Conservation (phyloP, 2,797 vertebrate genomes). For the Acipenser oxyrinchus region DNA sequence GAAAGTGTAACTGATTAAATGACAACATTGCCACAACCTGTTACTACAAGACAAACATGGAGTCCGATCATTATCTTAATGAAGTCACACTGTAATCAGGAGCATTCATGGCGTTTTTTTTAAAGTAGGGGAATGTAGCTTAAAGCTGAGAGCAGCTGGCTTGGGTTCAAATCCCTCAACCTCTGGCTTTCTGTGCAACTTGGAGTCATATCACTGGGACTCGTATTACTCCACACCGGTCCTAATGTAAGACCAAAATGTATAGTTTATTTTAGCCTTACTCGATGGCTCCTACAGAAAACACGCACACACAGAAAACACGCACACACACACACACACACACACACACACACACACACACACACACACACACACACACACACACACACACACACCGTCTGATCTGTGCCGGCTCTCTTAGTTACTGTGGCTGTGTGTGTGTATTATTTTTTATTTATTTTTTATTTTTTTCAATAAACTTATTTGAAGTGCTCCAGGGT, state of each 20-base stretch:
- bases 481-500: constrained; percentile 76
- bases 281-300: neutral
- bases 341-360: neutral
- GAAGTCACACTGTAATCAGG: constrained; percentile 66
- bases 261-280: too few species aligned
- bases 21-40: constrained; percentile 69
- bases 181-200: too few species aligned
- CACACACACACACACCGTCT: constrained; percentile 14
- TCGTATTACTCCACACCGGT: too few species aligned
- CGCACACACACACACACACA: neutral
- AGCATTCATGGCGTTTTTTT: constrained; percentile 68
- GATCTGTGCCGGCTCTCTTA: constrained; percentile 43
- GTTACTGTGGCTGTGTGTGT: constrained; percentile 38
- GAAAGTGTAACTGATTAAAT: constrained; percentile 62
- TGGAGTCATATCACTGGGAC: too few species aligned
- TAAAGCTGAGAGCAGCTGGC: constrained; percentile 61
- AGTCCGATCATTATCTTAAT: constrained; percentile 76
- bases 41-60: constrained; percentile 66
- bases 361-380: neutral
- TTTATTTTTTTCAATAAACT: constrained; percentile 57
- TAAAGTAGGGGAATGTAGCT: constrained; percentile 50
- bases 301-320: constrained; percentile 8
- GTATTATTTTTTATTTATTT: too few species aligned
- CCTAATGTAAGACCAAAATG: too few species aligned
- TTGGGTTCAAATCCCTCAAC: constrained; percentile 51